Evolutionary conservation across 2,797 vertebrate species (phyloP).

Genomic region (Huso huso): DNA sequence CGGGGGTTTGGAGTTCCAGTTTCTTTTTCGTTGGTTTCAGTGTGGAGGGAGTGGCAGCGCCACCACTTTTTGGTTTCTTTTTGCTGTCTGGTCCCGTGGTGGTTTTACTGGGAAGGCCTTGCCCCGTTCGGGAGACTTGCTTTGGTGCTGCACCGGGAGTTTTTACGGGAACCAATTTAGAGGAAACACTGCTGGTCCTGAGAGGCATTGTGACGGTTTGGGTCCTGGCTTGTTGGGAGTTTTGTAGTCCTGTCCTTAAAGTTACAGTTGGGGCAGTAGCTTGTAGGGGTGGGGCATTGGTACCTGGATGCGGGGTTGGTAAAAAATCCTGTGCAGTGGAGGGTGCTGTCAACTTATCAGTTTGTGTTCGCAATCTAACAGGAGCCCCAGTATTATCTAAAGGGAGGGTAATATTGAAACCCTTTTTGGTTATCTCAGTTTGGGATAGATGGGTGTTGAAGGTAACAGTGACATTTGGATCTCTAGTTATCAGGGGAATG

Average conservation of each 20-base stretch:
- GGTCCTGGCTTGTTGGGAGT: constrained; percentile 28
- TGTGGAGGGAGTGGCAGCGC: constrained; percentile 28
- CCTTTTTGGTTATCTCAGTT: constrained; percentile 37
- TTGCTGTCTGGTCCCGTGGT: constrained; percentile 16
- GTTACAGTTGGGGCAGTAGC: constrained; percentile 20
- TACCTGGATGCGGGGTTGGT: constrained; percentile 18
- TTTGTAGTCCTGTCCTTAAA: constrained; percentile 37
- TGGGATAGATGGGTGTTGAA: constrained; percentile 26
- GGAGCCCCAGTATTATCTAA: constrained; percentile 27
- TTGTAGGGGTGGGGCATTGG: constrained; percentile 26
- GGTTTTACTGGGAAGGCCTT: constrained; percentile 13
- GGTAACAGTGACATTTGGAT: constrained; percentile 51
- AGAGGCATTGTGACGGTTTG: constrained; percentile 38
- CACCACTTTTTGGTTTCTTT: constrained; percentile 20
- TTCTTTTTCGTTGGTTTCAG: constrained; percentile 28
- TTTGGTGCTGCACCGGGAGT: constrained; percentile 18
- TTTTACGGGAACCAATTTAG: constrained; percentile 14
- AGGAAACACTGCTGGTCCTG: constrained; percentile 21
- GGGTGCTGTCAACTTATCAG: constrained; percentile 17
- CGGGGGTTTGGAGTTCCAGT: constrained; percentile 25
- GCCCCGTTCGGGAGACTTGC: constrained; percentile 22
- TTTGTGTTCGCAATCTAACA: constrained; percentile 27
- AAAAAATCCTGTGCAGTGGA: constrained; percentile 24
- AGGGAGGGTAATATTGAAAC: constrained; percentile 32
- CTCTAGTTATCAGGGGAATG: constrained; percentile 58